Conservation (phyloP, 1,140 invertebrate genomes). For the Chrysomallon squamiferum region DNA sequence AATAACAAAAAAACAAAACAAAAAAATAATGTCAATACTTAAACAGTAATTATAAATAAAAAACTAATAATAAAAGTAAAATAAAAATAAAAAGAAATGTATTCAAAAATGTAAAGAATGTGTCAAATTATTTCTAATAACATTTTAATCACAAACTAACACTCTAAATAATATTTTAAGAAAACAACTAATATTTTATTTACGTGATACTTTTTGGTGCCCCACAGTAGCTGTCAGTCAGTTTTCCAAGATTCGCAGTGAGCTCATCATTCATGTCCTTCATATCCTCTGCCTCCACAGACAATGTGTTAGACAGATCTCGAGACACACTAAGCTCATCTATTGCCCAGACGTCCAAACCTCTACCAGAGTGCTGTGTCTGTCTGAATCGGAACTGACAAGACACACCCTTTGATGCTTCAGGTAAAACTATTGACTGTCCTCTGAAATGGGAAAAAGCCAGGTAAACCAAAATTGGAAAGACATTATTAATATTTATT, state of each 20-base stretch:
- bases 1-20: no score
- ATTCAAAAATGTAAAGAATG: no score
- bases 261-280: slow-evolving; percentile 36
- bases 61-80: no score
- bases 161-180: no score
- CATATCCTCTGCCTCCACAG: slow-evolving; percentile 56
- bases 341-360: slow-evolving; percentile 65
- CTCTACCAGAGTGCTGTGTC: slow-evolving; percentile 60
- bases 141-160: no score
- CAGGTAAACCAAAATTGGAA: no score
- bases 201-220: slow-evolving; percentile 48
- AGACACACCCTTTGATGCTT: slow-evolving; percentile 33
- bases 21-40: no score
- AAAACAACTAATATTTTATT: no score
- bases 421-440: slow-evolving; percentile 54
- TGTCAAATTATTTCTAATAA: no score
- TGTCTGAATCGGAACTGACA: slow-evolving; percentile 65
- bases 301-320: slow-evolving; percentile 58
- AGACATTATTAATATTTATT: no score
- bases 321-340: slow-evolving; percentile 61
- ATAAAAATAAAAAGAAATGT: no score
- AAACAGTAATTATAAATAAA: no score
- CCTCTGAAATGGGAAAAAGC: slow-evolving; percentile 52
- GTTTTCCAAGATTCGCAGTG: slow-evolving; percentile 53
- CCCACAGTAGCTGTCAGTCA: slow-evolving; percentile 55